Conservation (phyloP, 1,140 invertebrate genomes). For the Bombus pyrosoma region DNA sequence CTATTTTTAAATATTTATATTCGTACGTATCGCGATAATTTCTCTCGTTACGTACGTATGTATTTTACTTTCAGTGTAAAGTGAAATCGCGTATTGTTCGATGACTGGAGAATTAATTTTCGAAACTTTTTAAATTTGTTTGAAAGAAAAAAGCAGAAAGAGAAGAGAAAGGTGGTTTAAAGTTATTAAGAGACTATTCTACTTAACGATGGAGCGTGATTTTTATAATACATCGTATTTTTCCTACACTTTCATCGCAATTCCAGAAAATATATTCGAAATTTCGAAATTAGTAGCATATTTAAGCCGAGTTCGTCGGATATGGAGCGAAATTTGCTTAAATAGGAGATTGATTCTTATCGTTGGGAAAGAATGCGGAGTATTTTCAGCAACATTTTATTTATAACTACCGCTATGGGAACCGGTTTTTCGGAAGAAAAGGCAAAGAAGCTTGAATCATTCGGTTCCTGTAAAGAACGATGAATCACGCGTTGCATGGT, state of each 20-base stretch:
- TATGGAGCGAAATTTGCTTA: background rate
- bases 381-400: slow-evolving; percentile 30
- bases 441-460: slow-evolving; percentile 20
- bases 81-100: too few relatives aligned
- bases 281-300: background rate
- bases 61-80: too few relatives aligned
- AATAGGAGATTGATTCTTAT: background rate
- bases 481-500: slow-evolving; percentile 8
- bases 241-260: background rate
- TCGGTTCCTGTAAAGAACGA: slow-evolving; percentile 11
- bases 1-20: too few relatives aligned
- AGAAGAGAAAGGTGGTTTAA: background rate
- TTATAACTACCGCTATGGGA: slow-evolving; percentile 23
- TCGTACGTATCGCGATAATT: too few relatives aligned
- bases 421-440: slow-evolving; percentile 35
- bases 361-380: background rate
- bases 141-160: too few relatives aligned
- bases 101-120: too few relatives aligned
- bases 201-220: too few relatives aligned
- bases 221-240: background rate
- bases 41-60: too few relatives aligned
- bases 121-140: too few relatives aligned
- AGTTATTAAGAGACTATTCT: too few relatives aligned
- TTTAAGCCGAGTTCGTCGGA: background rate
- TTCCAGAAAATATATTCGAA: rapidly evolving